These are phyloP conservation scores for Hoplodrina blanda DNA, from an alignment of 2,888 invertebrate genomes.

Conservation along the genomic window DNA sequence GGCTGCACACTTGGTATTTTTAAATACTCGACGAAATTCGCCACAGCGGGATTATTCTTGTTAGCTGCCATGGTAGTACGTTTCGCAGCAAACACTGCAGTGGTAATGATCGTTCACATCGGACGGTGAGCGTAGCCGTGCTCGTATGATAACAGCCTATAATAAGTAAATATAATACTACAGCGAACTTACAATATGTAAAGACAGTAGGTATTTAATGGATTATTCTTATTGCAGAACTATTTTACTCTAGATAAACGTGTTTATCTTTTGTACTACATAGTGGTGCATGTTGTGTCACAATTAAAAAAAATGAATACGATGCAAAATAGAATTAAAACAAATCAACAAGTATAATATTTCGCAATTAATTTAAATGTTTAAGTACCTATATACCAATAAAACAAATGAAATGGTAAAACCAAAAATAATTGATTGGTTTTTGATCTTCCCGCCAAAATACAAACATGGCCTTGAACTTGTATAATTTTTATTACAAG, in stretches of 20 bases:
- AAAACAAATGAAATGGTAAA: too few species aligned
- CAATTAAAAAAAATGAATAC: background rate
- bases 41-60: constrained; percentile 89
- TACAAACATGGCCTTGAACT: constrained; percentile 38
- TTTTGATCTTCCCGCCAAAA: constrained; percentile 42
- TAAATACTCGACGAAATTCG: constrained; percentile 93
- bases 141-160: constrained; percentile 49
- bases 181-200: constrained; percentile 19
- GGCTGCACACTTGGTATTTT: constrained; percentile 95
- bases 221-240: background rate
- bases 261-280: background rate
- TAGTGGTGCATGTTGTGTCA: too few species aligned
- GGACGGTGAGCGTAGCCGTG: constrained; percentile 33
- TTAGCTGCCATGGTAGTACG: constrained; percentile 76
- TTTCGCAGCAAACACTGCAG: constrained; percentile 62
- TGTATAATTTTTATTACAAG: constrained; percentile 12
- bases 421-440: background rate
- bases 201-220: constrained; percentile 2
- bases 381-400: too few species aligned
- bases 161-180: constrained; percentile 31
- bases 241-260: background rate
- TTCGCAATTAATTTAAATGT: too few species aligned
- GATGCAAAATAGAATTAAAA: background rate
- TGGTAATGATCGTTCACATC: constrained; percentile 62
- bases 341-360: background rate